These are phyloP conservation scores for Ictalurus furcatus DNA, from an alignment of 2,113 vertebrate genomes.

Conservation along the genomic window DNA sequence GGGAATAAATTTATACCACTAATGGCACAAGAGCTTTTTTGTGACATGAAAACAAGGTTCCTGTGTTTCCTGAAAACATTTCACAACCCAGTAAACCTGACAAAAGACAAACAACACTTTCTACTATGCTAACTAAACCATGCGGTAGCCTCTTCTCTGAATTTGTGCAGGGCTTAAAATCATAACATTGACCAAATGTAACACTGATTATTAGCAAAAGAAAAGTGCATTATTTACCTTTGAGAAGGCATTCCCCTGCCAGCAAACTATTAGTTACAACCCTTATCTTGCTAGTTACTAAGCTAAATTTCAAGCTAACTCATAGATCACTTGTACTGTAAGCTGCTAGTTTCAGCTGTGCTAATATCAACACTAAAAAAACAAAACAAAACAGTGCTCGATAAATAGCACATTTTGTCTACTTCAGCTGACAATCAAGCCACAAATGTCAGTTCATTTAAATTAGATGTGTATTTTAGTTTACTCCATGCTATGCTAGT, in stretches of 20 bases:
- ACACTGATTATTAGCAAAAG: neutral
- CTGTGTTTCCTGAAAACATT: neutral
- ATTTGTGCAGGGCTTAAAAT: neutral
- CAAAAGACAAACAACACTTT: neutral
- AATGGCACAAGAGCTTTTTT: conserved; percentile 15
- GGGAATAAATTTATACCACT: neutral
- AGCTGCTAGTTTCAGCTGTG: neutral
- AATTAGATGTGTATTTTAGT: neutral
- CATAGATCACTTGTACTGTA: neutral
- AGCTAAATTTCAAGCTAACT: neutral
- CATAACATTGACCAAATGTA: neutral
- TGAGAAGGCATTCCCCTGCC: neutral
- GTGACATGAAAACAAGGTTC: neutral
- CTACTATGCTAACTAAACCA: neutral
- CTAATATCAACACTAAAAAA: neutral
- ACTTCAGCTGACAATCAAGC: neutral
- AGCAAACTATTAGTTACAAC: neutral
- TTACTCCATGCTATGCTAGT: neutral
- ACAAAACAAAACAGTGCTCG: neutral
- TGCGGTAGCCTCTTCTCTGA: neutral
- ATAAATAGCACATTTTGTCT: neutral
- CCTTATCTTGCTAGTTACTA: neutral
- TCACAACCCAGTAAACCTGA: conserved; percentile 12
- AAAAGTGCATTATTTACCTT: neutral
- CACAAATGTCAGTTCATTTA: neutral